Evolutionary conservation across 2,888 invertebrate genomes (phyloP).

Genomic region (Lasioglossum leucozonium): DNA sequence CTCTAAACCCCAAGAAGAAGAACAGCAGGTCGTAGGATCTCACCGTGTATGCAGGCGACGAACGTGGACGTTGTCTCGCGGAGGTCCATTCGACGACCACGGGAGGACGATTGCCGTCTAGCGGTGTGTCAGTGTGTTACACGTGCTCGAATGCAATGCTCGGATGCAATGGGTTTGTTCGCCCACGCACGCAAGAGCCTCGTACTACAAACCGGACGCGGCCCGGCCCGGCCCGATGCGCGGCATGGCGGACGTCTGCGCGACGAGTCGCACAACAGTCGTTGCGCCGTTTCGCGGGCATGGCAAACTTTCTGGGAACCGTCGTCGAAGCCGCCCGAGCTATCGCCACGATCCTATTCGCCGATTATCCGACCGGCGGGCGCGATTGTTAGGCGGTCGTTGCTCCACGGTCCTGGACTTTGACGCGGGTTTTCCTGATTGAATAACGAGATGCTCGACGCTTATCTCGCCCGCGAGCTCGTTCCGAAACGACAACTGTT

Average conservation of each 20-base stretch:
- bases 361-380: conserved; percentile 57
- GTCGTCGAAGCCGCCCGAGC: conserved; percentile 54
- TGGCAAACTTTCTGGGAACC: conserved; percentile 48
- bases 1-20: too few species aligned
- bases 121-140: conserved; percentile 45
- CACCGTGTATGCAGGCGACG: not conserved
- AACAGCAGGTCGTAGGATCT: not conserved
- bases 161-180: conserved; percentile 43
- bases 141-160: conserved; percentile 60
- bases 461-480: conserved; percentile 22
- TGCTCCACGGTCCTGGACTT: conserved; percentile 57
- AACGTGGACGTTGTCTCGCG: not conserved
- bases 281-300: conserved; percentile 11
- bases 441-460: conserved; percentile 46
- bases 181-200: conserved; percentile 49
- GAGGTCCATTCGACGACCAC: not conserved
- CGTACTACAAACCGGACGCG: conserved; percentile 55
- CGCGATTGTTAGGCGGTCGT: conserved; percentile 66
- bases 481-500: conserved; percentile 11
- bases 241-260: conserved; percentile 25
- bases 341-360: conserved; percentile 69
- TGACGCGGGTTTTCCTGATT: conserved; percentile 59
- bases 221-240: not conserved
- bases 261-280: conserved; percentile 30
- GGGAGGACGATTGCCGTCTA: conserved; percentile 15